phyloP scores from a whole-genome alignment of 2,113 vertebrate genomes.

The Cyprinus carpio region DNA sequence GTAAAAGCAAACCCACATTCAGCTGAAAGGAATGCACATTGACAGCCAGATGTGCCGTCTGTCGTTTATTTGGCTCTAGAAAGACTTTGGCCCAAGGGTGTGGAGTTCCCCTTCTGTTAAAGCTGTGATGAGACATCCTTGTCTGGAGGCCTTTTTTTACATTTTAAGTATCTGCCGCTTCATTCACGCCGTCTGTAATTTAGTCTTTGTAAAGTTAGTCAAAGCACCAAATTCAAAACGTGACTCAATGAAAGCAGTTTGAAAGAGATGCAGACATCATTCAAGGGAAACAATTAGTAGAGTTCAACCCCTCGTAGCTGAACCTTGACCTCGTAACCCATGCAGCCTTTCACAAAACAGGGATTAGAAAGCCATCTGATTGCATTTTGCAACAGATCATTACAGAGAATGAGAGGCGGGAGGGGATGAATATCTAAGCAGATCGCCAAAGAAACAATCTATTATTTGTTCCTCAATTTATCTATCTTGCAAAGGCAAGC shows the following conservation, averaged over 20 bases:
- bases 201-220: constrained; percentile 48
- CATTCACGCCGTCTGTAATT: constrained; percentile 47
- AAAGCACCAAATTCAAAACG: constrained; percentile 18
- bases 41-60: constrained; percentile 48
- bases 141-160: constrained; percentile 42
- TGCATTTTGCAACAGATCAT: constrained; percentile 48
- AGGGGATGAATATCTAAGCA: constrained; percentile 48
- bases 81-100: constrained; percentile 53
- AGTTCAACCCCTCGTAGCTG: constrained; percentile 40
- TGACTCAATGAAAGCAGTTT: constrained; percentile 47
- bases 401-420: constrained; percentile 35
- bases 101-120: constrained; percentile 48
- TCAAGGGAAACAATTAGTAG: constrained; percentile 48
- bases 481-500: neutral
- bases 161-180: constrained; percentile 42
- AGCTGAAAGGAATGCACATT: constrained; percentile 21
- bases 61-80: constrained; percentile 36
- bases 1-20: constrained; percentile 27
- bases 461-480: neutral
- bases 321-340: constrained; percentile 49
- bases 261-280: constrained; percentile 38
- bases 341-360: constrained; percentile 37
- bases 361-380: constrained; percentile 56
- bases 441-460: neutral
- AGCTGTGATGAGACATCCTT: constrained; percentile 46